Evolutionary conservation across 2,797 vertebrate species (phyloP).

Genomic region (Cetoscarus ocellatus): DNA sequence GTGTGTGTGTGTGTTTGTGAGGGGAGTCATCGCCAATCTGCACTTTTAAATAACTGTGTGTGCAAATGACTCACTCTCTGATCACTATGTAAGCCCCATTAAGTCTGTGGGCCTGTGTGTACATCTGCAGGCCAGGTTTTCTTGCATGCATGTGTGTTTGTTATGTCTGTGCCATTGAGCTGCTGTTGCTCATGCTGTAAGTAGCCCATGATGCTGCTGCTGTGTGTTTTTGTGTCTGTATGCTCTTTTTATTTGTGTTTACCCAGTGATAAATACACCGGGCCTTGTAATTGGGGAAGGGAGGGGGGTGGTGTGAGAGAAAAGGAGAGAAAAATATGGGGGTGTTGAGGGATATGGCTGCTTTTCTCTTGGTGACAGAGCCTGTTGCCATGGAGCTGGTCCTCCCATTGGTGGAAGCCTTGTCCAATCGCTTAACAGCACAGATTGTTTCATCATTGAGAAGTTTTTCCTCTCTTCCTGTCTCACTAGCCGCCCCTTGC

Average conservation of each 20-base stretch:
- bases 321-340: slow-evolving; percentile 77
- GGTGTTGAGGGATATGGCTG: slow-evolving; percentile 83
- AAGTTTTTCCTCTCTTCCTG: slow-evolving; percentile 84
- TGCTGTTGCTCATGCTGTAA: slow-evolving; percentile 28
- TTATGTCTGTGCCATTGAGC: slow-evolving; percentile 47
- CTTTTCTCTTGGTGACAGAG: slow-evolving; percentile 92
- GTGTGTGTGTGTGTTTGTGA: slow-evolving; percentile 10
- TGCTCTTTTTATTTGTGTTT: slow-evolving; percentile 41
- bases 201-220: slow-evolving; percentile 22
- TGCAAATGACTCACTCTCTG: slow-evolving; percentile 58
- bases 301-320: slow-evolving; percentile 67
- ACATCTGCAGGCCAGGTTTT: slow-evolving; percentile 35
- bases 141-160: slow-evolving; percentile 27
- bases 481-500: slow-evolving; percentile 66
- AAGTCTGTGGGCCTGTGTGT: slow-evolving; percentile 31
- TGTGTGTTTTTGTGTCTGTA: neutral
- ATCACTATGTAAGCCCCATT: slow-evolving; percentile 51
- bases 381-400: slow-evolving; percentile 93
- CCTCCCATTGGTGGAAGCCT: slow-evolving; percentile 87
- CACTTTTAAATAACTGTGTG: slow-evolving; percentile 56
- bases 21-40: slow-evolving; percentile 43
- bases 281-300: slow-evolving; percentile 76
- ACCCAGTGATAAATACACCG: slow-evolving; percentile 67
- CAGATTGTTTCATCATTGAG: slow-evolving; percentile 89
- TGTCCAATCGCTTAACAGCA: slow-evolving; percentile 87